A percentile compares a stretch with the other conserved stretches of the same genome.
phyloP scores from a whole-genome alignment of 2,888 invertebrate genomes.

The Stomorhina lunata region DNA sequence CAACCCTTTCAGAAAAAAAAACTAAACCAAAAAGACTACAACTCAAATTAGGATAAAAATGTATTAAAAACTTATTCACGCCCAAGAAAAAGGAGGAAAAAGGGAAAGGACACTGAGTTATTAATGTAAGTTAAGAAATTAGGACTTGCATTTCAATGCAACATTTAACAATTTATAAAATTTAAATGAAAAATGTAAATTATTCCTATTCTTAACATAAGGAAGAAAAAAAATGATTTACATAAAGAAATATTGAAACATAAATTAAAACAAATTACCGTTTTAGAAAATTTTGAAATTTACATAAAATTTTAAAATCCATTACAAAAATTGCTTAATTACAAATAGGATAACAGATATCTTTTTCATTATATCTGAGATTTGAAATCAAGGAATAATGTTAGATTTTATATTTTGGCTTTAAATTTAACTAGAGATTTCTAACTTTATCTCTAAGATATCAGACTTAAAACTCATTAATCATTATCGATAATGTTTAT shows the following conservation, averaged over 20 bases:
- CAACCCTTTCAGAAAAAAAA: constrained; percentile 35
- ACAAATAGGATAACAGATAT: constrained; percentile 37
- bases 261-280: constrained; percentile 41
- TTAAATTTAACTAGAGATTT: constrained; percentile 3
- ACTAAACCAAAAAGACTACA: constrained; percentile 1
- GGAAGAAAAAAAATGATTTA: neutral
- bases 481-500: constrained; percentile 62
- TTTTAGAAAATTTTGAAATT: constrained; percentile 18
- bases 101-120: constrained; percentile 8
- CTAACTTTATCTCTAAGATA: constrained; percentile 30
- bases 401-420: neutral
- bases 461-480: constrained; percentile 62
- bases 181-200: constrained; percentile 43
- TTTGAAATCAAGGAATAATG: too few relatives aligned
- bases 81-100: constrained; percentile 50
- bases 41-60: constrained; percentile 12
- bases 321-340: constrained; percentile 12
- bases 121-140: neutral
- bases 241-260: neutral
- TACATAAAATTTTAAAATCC: constrained; percentile 7
- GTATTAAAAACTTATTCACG: constrained; percentile 61
- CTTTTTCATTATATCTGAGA: neutral
- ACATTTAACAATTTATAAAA: neutral
- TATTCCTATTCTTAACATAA: too few relatives aligned
- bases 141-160: constrained; percentile 5